These are phyloP conservation scores for Tragulus kanchil DNA, from an alignment of 2,113 vertebrate species.

Conservation along the genomic window DNA sequence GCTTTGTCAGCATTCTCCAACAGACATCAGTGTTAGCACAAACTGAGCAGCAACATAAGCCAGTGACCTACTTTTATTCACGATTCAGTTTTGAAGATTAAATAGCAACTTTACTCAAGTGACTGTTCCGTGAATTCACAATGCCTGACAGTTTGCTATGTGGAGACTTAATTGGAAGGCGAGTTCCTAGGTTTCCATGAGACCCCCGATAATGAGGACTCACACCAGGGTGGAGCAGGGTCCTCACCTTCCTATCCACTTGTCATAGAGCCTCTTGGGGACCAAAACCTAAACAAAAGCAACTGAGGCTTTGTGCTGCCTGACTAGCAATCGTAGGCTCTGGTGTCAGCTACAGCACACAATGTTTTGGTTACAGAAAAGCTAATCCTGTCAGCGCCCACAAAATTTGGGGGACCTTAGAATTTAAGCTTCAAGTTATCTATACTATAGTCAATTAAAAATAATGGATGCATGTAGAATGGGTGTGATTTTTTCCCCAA, in stretches of 20 bases:
- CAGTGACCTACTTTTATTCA: constrained; percentile 53
- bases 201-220: constrained; percentile 75
- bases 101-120: constrained; percentile 38
- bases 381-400: constrained; percentile 37
- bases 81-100: constrained; percentile 40
- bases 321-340: neutral
- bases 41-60: neutral
- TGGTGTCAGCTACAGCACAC: neutral
- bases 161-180: constrained; percentile 47
- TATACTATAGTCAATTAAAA: constrained; percentile 66
- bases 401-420: constrained; percentile 9
- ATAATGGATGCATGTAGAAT: constrained; percentile 78
- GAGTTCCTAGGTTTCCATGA: constrained; percentile 55
- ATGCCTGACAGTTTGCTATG: neutral
- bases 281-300: constrained; percentile 39
- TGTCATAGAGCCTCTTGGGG: neutral
- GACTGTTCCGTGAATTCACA: neutral
- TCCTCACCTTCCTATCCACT: constrained; percentile 38
- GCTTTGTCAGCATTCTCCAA: neutral
- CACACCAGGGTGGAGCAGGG: constrained; percentile 2
- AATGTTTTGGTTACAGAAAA: constrained; percentile 25
- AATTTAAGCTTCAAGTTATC: constrained; percentile 53
- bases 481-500: constrained; percentile 65
- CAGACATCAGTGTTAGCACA: constrained; percentile 68
- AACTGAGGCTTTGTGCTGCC: neutral